phyloP scores from a whole-genome alignment of 2,888 invertebrate species.

The Gortyna flavago region DNA sequence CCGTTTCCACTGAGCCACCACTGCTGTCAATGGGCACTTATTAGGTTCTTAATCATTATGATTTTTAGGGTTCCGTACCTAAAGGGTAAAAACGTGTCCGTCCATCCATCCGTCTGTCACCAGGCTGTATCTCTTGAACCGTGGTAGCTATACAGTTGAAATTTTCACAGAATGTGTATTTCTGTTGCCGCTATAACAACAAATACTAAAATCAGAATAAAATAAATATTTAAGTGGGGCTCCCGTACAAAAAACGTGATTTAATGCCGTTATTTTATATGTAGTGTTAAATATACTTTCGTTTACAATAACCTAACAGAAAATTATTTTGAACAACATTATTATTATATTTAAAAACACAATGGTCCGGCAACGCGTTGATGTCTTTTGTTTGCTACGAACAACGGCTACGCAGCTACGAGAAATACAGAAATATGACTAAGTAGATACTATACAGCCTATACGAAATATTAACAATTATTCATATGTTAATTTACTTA shows the following conservation, averaged over 20 bases:
- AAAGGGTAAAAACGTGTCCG: too few species aligned
- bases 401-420: conserved; percentile 38
- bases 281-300: too few species aligned
- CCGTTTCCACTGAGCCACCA: neutral
- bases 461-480: neutral
- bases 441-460: neutral
- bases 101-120: too few species aligned
- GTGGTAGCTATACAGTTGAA: too few species aligned
- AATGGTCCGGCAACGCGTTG: conserved; percentile 48
- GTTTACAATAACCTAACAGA: neutral
- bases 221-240: too few species aligned
- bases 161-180: too few species aligned
- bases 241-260: too few species aligned
- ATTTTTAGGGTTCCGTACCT: too few species aligned
- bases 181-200: too few species aligned
- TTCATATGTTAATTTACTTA: neutral
- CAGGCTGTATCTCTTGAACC: too few species aligned
- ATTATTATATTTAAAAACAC: neutral
- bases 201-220: too few species aligned
- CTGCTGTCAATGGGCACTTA: neutral
- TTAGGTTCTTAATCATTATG: neutral
- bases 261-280: too few species aligned
- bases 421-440: neutral
- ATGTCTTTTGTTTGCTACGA: conserved; percentile 63
- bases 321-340: neutral